Evolutionary conservation across 1,140 invertebrate genomes (phyloP).

Genomic region (Drosophila navojoa): DNA sequence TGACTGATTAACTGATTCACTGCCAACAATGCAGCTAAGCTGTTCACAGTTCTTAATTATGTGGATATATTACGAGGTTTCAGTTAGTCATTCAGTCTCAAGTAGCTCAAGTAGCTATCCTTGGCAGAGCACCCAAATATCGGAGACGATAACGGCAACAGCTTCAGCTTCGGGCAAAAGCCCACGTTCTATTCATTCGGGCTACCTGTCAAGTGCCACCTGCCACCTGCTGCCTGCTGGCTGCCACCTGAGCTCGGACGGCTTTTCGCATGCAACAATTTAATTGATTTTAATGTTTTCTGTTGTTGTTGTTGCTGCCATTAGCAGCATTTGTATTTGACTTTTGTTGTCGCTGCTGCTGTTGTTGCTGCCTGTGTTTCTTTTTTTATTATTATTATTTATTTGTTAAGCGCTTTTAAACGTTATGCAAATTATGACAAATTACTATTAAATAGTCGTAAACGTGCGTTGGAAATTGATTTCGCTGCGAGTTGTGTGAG

Average conservation of each 20-base stretch:
- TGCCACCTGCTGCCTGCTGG: too few species aligned
- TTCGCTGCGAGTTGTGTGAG: slow-evolving; percentile 27
- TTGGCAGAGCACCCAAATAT: slow-evolving; percentile 42
- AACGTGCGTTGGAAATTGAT: slow-evolving; percentile 67
- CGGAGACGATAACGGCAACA: neutral
- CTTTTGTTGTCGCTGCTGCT: slow-evolving; percentile 14
- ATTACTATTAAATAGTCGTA: slow-evolving; percentile 75
- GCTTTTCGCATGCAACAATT: slow-evolving; percentile 57
- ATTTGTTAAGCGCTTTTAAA: slow-evolving; percentile 69
- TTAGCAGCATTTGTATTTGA: slow-evolving; percentile 9
- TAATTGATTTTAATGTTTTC: slow-evolving; percentile 69
- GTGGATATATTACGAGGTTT: slow-evolving; percentile 5
- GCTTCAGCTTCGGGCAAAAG: neutral
- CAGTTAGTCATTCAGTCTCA: too few species aligned
- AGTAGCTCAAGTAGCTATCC: slow-evolving; percentile 36
- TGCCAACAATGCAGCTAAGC: slow-evolving; percentile 1
- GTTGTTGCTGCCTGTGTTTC: slow-evolving; percentile 6
- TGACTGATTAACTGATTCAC: neutral
- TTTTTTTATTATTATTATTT: slow-evolving; percentile 44
- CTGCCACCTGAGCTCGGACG: slow-evolving; percentile 2
- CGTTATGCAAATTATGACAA: slow-evolving; percentile 79
- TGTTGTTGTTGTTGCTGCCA: slow-evolving; percentile 16
- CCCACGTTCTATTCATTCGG: neutral
- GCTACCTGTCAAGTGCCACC: neutral
- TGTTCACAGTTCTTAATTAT: slow-evolving; percentile 18